Percentiles rank a stretch among this genome's conserved stretches.
Evolutionary conservation across 2,888 invertebrate genomes (phyloP).

Genomic region (Hemithea aestivaria): DNA sequence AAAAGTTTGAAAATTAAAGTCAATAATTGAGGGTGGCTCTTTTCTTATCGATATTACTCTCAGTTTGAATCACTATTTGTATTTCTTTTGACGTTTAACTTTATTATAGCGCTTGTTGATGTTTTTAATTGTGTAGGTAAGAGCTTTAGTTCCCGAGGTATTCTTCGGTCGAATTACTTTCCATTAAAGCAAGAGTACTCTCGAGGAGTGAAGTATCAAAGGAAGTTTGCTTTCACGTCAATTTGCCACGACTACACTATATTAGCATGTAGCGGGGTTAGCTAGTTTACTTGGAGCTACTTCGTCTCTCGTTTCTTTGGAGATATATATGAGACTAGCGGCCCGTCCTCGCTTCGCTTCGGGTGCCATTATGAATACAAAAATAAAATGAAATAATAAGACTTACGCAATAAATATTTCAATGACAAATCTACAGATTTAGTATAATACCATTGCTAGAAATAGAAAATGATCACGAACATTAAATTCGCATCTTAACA

Average conservation of each 20-base stretch:
- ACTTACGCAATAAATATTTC: too few relatives aligned
- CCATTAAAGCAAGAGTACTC: slow-evolving; percentile 36
- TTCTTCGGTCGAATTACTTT: slow-evolving; percentile 34
- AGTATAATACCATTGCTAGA: too few relatives aligned
- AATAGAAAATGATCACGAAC: too few relatives aligned
- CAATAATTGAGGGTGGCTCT: slow-evolving; percentile 16
- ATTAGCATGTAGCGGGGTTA: slow-evolving; percentile 46
- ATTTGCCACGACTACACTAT: slow-evolving; percentile 42
- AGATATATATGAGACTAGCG: too few relatives aligned
- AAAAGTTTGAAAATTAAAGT: slow-evolving; percentile 26
- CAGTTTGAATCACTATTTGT: slow-evolving; percentile 9
- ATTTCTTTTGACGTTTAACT: slow-evolving; percentile 6
- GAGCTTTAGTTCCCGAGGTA: slow-evolving; percentile 7
- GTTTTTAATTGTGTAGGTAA: slow-evolving; percentile 1
- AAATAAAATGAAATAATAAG: too few relatives aligned
- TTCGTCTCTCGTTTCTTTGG: slow-evolving; percentile 19
- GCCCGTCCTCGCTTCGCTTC: too few relatives aligned
- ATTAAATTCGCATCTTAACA: too few relatives aligned
- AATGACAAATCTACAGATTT: too few relatives aligned
- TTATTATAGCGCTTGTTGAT: neutral
- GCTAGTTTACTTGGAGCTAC: slow-evolving; percentile 33
- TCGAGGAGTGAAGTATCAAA: slow-evolving; percentile 48
- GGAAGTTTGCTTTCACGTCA: slow-evolving; percentile 55
- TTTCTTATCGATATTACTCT: slow-evolving; percentile 12
- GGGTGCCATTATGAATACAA: too few relatives aligned